A percentile compares a stretch with the other conserved stretches of the same genome.
These are phyloP conservation scores for Podarcis raffonei DNA, from an alignment of 2,113 vertebrate species.

Conservation along the genomic window DNA sequence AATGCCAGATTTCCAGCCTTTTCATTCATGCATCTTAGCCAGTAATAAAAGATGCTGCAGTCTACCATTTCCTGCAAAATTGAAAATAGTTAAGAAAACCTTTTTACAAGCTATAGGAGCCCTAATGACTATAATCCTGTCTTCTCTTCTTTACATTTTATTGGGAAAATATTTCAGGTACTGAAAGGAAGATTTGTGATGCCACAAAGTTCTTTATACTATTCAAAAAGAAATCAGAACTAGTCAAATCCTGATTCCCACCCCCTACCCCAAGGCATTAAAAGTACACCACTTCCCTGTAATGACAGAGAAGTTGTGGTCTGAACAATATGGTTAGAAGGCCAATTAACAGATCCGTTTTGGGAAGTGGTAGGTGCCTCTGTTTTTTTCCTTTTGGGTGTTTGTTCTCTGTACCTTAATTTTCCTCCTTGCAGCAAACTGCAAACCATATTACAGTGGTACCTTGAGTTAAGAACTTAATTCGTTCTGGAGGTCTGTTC, in stretches of 20 bases:
- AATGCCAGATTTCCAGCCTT: not conserved
- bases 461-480: too few relatives aligned
- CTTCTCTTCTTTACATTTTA: not conserved
- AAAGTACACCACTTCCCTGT: conserved; percentile 39
- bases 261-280: conserved; percentile 44
- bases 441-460: not conserved
- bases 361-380: conserved; percentile 24
- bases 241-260: not conserved
- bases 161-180: not conserved
- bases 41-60: not conserved
- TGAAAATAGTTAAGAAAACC: not conserved
- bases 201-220: not conserved
- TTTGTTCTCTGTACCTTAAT: not conserved
- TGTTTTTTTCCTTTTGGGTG: not conserved
- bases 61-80: not conserved
- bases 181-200: not conserved
- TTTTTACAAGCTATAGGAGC: not conserved
- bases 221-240: conserved; percentile 3
- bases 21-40: not conserved
- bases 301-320: conserved; percentile 44
- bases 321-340: conserved; percentile 26
- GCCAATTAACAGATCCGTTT: conserved; percentile 33
- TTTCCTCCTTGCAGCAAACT: not conserved
- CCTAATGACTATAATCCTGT: not conserved
- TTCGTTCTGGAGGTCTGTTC: too few relatives aligned